Evolutionary conservation across 2,797 vertebrate species (phyloP), one percentile per base, ranked within the genome.

Genomic region (Champsocephalus gunnari): DNA sequence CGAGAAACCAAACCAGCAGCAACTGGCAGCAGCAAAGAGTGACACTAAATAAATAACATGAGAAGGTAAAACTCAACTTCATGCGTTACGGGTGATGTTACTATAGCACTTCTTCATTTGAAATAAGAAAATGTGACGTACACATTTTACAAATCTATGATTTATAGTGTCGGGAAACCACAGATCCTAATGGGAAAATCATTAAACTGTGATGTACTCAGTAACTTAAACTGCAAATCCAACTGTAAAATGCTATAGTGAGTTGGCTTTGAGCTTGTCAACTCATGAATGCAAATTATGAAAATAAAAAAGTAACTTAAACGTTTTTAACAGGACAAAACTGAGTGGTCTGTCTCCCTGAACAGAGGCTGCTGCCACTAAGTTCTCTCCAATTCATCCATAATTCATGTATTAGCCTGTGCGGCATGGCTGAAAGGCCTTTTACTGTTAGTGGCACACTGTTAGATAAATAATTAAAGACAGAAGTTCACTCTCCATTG

Each of bases 401-500:
- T 88, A 66, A 86, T 86, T 83, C 49, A 90, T 67, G 32, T 17
- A 17, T 44, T 10, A 47, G 69, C 66, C 49, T 55, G 19, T 45
- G 44, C 56, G 59, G 62, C 14, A 54, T 43, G 66, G 58, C 67
- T 68, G 61, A 32, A 13, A 76, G 5, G 65, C 58, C 71, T 50
- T 54, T 43, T 53, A 17, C 56, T 53, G 73, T 77, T 78, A 79
- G 66, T 59, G 54, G 68, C 57, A 62, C 43, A 43, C 74, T 70
- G 76, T 86, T 79, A 80, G 55, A 62, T 88, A 70, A 89, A 86
- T 89, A 85, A 90, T 90, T 84, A 67, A 86, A 84, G 59, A 66
- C 77, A 77, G 45, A 51, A 44, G 62, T 70, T 75, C 77, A 34
- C 71, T 82, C 67, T 76, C 63, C 12, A 10, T 41, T 61, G 73